phyloP scores from a whole-genome alignment of 2,113 vertebrate species.

The Anolis carolinensis region DNA sequence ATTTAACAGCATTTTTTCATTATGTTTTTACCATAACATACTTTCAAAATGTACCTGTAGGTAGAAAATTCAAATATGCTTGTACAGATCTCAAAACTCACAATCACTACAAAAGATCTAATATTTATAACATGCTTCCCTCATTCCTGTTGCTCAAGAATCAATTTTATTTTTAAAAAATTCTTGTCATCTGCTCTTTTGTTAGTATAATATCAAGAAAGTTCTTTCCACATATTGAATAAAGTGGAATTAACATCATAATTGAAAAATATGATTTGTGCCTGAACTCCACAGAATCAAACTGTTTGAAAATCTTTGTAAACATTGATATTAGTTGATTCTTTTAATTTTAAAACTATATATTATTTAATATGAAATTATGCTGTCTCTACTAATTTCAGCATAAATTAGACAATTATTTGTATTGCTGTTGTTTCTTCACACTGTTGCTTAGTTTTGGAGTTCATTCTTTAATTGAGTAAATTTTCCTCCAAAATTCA shows the following conservation, averaged over 20 bases:
- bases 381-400: no score
- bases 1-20: conserved; percentile 42
- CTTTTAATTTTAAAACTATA: no score
- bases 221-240: neutral
- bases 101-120: neutral
- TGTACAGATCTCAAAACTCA: conserved; percentile 7
- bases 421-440: no score
- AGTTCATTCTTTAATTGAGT: no score
- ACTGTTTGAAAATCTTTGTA: neutral
- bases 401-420: no score
- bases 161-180: neutral
- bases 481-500: neutral
- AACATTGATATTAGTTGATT: no score
- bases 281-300: neutral
- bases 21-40: conserved; percentile 11
- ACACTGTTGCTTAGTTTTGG: no score
- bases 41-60: neutral
- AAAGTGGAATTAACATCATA: neutral
- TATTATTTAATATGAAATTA: no score
- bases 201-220: neutral
- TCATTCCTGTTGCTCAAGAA: neutral
- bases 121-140: neutral
- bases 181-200: neutral
- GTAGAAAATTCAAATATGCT: neutral
- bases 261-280: neutral